These are phyloP conservation scores for Herminia tarsipennalis DNA, from an alignment of 2,888 invertebrate species.

Conservation along the genomic window DNA sequence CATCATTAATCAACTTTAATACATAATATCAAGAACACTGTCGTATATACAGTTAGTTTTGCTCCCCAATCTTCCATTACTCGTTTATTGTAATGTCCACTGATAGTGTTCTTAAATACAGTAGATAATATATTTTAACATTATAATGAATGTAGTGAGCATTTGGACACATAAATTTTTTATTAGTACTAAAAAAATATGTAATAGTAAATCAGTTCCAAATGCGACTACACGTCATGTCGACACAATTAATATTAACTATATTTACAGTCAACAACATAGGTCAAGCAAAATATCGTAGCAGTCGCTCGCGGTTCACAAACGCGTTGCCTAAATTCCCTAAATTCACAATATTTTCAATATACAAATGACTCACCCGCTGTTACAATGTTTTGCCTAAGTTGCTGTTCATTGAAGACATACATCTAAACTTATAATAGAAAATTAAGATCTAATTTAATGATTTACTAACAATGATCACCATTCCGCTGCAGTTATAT, in stretches of 20 bases:
- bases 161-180: conserved; percentile 53
- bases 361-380: conserved; percentile 30
- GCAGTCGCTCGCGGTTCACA: conserved; percentile 24
- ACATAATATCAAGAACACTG: conserved; percentile 49
- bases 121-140: conserved; percentile 53
- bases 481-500: conserved; percentile 4
- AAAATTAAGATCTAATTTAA: conserved; percentile 35
- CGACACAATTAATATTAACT: conserved; percentile 39
- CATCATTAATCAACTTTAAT: conserved; percentile 54
- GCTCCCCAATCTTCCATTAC: conserved; percentile 70
- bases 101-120: conserved; percentile 57
- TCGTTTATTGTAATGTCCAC: conserved; percentile 65
- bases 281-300: conserved; percentile 52
- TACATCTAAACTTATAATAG: conserved; percentile 47
- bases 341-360: conserved; percentile 21
- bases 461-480: conserved; percentile 19
- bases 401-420: conserved; percentile 27
- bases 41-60: conserved; percentile 67
- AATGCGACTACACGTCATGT: conserved; percentile 54
- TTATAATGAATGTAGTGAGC: conserved; percentile 59
- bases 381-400: conserved; percentile 48
- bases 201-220: conserved; percentile 43
- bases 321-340: conserved; percentile 19
- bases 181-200: conserved; percentile 49
- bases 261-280: conserved; percentile 49